Conservation (phyloP, 1,140 invertebrate species). For the Caerostris darwini region DNA sequence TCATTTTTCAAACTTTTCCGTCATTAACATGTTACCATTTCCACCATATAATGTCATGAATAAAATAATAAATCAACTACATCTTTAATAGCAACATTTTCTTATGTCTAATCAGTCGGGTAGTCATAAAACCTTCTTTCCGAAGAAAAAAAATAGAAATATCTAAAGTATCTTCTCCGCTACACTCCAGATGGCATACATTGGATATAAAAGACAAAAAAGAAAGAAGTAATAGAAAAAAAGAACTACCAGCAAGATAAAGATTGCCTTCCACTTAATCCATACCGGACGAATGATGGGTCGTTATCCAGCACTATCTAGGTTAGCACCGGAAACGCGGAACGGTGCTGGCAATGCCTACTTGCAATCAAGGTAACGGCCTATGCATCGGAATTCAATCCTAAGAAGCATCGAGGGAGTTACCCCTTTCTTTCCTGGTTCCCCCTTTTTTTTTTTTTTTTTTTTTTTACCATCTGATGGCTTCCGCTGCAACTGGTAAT, state of each 20-base stretch:
- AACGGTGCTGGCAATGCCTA: neutral
- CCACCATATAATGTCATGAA: too few relatives aligned
- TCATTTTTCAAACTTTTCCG: too few relatives aligned
- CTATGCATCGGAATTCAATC: constrained; percentile 57
- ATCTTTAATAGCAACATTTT: too few relatives aligned
- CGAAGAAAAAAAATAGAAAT: too few relatives aligned
- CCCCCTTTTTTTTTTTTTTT: too few relatives aligned
- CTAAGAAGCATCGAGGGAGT: neutral
- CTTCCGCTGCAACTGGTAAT: constrained; percentile 27
- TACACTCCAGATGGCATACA: neutral
- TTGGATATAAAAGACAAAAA: neutral
- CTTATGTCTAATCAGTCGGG: too few relatives aligned
- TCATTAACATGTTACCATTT: too few relatives aligned
- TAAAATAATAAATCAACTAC: too few relatives aligned
- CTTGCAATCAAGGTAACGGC: constrained; percentile 52
- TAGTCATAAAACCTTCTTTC: too few relatives aligned
- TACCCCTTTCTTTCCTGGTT: neutral
- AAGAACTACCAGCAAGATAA: neutral
- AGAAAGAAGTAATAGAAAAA: neutral
- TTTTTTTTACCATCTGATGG: neutral
- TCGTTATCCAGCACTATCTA: constrained; percentile 20
- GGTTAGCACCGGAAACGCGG: constrained; percentile 45
- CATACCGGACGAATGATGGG: constrained; percentile 32
- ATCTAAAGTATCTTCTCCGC: too few relatives aligned
- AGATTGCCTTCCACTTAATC: constrained; percentile 37